Conservation (phyloP, 2,888 invertebrate species). For the Mystacides longicornis region DNA sequence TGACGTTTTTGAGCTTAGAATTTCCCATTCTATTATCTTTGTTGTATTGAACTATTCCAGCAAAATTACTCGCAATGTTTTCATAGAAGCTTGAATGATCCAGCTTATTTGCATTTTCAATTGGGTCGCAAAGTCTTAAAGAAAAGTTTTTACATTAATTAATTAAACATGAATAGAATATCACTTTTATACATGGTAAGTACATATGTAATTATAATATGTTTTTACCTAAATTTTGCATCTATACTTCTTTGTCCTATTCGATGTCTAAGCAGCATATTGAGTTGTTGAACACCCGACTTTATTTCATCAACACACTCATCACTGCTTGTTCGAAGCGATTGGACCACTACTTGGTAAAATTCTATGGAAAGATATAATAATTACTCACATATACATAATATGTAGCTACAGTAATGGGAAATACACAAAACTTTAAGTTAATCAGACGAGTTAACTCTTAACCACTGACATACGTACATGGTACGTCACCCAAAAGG, state of each 20-base stretch:
- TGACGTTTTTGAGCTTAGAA: slow-evolving; percentile 57
- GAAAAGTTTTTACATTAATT: not conserved
- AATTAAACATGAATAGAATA: not conserved
- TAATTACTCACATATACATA: not conserved
- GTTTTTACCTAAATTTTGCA: slow-evolving; percentile 59
- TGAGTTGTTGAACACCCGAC: slow-evolving; percentile 59
- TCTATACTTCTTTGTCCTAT: slow-evolving; percentile 58
- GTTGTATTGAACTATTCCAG: slow-evolving; percentile 90
- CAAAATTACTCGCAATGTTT: slow-evolving; percentile 78
- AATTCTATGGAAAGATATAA: slow-evolving; percentile 54
- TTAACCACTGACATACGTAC: too few species aligned
- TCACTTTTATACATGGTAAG: not conserved
- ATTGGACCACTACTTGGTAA: slow-evolving; percentile 69
- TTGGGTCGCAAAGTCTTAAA: slow-evolving; percentile 65
- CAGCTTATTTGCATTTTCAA: slow-evolving; percentile 54
- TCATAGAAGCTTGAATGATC: slow-evolving; percentile 77
- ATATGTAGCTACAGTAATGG: too few species aligned
- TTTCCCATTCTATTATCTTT: slow-evolving; percentile 76
- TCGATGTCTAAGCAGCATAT: slow-evolving; percentile 52
- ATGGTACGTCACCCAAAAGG: too few species aligned
- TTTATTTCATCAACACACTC: slow-evolving; percentile 62
- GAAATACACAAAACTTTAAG: too few species aligned
- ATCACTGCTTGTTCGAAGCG: slow-evolving; percentile 59
- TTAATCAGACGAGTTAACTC: too few species aligned
- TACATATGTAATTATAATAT: not conserved